Conservation (phyloP, 53 echinoderm and acorn worm genomes). For the Henricia sp. region DNA sequence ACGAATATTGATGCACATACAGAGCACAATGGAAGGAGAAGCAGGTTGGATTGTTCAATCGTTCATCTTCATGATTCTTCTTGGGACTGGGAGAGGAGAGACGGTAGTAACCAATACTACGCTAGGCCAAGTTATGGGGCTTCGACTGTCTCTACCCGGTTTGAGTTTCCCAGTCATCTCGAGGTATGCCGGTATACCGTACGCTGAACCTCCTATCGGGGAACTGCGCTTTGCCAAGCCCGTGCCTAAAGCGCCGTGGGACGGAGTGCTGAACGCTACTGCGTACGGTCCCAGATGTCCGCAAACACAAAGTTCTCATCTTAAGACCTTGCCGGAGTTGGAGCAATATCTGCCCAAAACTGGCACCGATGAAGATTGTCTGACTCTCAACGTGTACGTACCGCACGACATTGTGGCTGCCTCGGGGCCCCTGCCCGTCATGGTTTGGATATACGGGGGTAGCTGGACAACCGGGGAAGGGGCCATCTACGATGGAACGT, state of each 20-base stretch:
- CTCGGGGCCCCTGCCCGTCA: slow-evolving; percentile 38
- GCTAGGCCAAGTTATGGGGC: slow-evolving; percentile 22
- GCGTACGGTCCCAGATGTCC: slow-evolving; percentile 53
- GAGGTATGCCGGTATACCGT: slow-evolving; percentile 40
- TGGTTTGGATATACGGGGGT: slow-evolving; percentile 72
- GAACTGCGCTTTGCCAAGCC: slow-evolving; percentile 67
- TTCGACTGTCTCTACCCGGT: background rate
- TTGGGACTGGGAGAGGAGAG: background rate
- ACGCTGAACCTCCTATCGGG: slow-evolving; percentile 72
- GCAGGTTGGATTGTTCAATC: too few species aligned
- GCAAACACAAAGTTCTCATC: background rate
- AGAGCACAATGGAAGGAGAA: too few species aligned
- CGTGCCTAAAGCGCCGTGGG: slow-evolving; percentile 54
- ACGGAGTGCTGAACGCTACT: slow-evolving; percentile 35
- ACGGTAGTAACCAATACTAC: slow-evolving; percentile 35
- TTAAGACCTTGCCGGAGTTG: background rate
- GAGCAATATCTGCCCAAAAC: background rate
- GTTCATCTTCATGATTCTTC: background rate
- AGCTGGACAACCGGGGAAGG: slow-evolving; percentile 29
- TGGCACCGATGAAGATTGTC: slow-evolving; percentile 64
- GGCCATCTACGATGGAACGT: slow-evolving; percentile 32
- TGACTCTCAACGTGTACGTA: slow-evolving; percentile 68
- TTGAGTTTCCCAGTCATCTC: background rate
- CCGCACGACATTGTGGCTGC: slow-evolving; percentile 11
- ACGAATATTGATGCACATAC: too few species aligned